These are phyloP conservation scores for Tinea trinotella DNA, from an alignment of 2,888 invertebrate species.

Conservation along the genomic window DNA sequence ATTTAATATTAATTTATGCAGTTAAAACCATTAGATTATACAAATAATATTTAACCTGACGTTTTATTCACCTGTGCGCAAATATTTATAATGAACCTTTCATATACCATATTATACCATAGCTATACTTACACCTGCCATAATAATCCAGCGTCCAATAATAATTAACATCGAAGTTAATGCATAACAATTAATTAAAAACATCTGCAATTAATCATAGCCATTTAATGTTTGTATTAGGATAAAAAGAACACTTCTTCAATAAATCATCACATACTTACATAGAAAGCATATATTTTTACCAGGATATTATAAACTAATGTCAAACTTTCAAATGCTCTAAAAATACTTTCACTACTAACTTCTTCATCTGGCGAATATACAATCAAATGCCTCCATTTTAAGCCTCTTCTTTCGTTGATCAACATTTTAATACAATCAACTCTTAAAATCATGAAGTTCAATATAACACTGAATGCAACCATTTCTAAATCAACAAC, in stretches of 20 bases:
- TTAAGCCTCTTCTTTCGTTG: background rate
- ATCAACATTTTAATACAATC: background rate
- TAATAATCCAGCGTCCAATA: background rate
- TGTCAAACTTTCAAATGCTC: background rate
- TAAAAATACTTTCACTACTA: background rate
- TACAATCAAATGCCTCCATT: background rate
- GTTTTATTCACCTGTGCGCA: no score
- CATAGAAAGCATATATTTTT: background rate
- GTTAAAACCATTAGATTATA: no score
- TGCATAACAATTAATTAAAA: background rate
- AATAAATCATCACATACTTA: no score
- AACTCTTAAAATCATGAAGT: background rate
- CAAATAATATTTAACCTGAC: no score
- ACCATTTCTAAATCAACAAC: slow-evolving; percentile 1
- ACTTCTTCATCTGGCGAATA: background rate
- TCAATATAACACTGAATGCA: background rate
- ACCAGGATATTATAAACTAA: background rate
- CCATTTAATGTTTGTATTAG: no score
- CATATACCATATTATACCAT: background rate
- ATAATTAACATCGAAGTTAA: background rate
- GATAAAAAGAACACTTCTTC: no score
- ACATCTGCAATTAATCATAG: background rate
- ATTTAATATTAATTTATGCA: no score
- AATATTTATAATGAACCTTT: no score
- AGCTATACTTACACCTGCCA: background rate